Evolutionary conservation across 2,113 vertebrate genomes (phyloP).

Genomic region (Callorhinus ursinus): DNA sequence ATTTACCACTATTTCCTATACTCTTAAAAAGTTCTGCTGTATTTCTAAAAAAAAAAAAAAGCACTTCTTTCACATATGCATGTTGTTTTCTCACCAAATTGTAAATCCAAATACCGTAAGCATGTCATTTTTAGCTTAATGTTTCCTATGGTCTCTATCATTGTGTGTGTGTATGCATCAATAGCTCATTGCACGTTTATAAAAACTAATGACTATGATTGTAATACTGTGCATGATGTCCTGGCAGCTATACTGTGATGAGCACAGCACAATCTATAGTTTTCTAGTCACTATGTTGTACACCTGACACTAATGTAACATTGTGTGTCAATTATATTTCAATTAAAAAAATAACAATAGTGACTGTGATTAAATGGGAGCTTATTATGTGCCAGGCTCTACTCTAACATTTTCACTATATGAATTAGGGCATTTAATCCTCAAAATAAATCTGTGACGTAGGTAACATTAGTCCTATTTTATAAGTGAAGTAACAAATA

Average conservation of each 20-base stretch:
- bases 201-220: background rate
- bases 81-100: background rate
- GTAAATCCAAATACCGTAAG: background rate
- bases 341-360: background rate
- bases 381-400: background rate
- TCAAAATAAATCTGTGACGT: background rate
- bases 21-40: background rate
- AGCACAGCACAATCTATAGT: background rate
- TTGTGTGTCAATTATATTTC: background rate
- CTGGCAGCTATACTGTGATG: background rate
- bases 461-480: background rate
- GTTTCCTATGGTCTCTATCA: background rate
- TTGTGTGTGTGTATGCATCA: background rate
- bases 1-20: background rate
- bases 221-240: background rate
- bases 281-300: background rate
- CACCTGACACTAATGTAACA: background rate
- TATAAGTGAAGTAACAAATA: slow-evolving; percentile 34
- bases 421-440: background rate
- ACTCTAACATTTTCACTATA: background rate
- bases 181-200: background rate
- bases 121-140: background rate
- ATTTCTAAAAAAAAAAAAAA: background rate
- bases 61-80: background rate
- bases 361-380: background rate